Conservation (phyloP, 2,797 vertebrate genomes). For the Myioborus melanocephalus region DNA sequence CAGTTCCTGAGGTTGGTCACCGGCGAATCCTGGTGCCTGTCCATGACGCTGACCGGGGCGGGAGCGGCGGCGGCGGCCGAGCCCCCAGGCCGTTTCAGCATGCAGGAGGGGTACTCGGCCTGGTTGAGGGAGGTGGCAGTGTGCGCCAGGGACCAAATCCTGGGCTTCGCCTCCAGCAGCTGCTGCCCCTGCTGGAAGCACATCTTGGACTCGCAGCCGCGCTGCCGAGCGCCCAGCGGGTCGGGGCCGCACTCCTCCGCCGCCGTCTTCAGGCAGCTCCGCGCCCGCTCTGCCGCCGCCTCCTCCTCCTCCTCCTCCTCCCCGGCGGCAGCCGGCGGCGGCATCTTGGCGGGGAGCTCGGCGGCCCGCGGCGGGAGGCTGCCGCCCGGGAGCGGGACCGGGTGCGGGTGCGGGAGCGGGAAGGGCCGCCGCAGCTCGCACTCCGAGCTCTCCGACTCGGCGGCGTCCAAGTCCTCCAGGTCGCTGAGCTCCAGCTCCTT, state of each 20-base stretch:
- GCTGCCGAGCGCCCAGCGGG: slow-evolving; percentile 72
- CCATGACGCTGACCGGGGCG: slow-evolving; percentile 74
- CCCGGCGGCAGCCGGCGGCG: slow-evolving; percentile 66
- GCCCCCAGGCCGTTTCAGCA: slow-evolving; percentile 88
- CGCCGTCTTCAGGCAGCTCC: slow-evolving; percentile 84
- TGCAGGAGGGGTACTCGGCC: slow-evolving; percentile 93
- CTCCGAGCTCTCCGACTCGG: slow-evolving; percentile 90
- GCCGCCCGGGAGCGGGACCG: slow-evolving; percentile 83
- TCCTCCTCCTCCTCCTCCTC: neutral
- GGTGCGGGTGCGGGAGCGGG: slow-evolving; percentile 73
- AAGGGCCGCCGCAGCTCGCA: slow-evolving; percentile 85
- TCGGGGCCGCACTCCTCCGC: slow-evolving; percentile 81
- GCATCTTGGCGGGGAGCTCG: slow-evolving; percentile 79
- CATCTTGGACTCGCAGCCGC: slow-evolving; percentile 78
- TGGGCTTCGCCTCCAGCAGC: slow-evolving; percentile 89
- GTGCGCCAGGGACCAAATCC: slow-evolving; percentile 97
- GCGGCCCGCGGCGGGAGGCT: slow-evolving; percentile 62
- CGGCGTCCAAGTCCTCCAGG: slow-evolving; percentile 91
- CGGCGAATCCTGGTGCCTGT: slow-evolving; percentile 93
- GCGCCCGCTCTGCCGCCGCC: slow-evolving; percentile 79
- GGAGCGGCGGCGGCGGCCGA: slow-evolving; percentile 66
- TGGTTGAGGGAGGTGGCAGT: slow-evolving; percentile 91
- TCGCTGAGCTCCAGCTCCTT: slow-evolving; percentile 94
- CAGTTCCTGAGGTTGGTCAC: slow-evolving; percentile 98
- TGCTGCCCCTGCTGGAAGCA: slow-evolving; percentile 84